These are phyloP conservation scores for Bombus huntii DNA, from an alignment of 1,140 invertebrate species.

Conservation along the genomic window DNA sequence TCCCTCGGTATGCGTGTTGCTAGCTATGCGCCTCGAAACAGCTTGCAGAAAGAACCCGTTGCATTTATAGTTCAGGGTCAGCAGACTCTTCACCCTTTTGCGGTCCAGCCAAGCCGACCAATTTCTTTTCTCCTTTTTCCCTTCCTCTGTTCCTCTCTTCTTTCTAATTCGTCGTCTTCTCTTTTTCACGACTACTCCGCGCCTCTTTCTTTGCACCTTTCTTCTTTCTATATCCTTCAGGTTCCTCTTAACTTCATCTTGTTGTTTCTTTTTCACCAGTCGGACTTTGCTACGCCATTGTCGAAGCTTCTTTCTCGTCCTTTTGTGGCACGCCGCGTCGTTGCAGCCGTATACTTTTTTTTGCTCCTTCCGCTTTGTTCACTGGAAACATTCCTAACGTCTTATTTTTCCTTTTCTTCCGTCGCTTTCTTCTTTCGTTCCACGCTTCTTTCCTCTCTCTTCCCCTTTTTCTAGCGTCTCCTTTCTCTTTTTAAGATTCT, in stretches of 20 bases:
- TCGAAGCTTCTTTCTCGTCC: slow-evolving; percentile 19
- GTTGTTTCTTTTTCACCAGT: neutral
- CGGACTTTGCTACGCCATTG: neutral
- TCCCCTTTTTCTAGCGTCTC: no score
- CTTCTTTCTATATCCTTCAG: neutral
- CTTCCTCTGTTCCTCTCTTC: neutral
- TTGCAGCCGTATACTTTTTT: neutral
- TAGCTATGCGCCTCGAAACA: slow-evolving; percentile 51
- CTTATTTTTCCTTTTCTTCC: neutral
- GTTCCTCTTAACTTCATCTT: neutral
- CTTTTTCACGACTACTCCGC: neutral
- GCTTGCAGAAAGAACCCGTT: slow-evolving; percentile 58
- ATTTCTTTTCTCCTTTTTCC: slow-evolving; percentile 34
- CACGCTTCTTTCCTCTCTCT: neutral
- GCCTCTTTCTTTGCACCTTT: neutral
- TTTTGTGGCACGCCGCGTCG: neutral
- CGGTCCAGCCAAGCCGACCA: slow-evolving; percentile 30
- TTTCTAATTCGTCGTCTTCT: neutral
- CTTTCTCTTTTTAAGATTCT: neutral
- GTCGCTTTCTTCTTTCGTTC: neutral
- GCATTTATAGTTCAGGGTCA: slow-evolving; percentile 77
- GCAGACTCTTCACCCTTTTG: slow-evolving; percentile 52
- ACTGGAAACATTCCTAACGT: neutral
- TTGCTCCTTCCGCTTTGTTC: neutral
- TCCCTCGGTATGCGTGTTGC: slow-evolving; percentile 11